Evolutionary conservation across 2,113 vertebrate species (phyloP), one percentile per base, ranked within the genome.

Genomic region (Gallinago undulata): DNA sequence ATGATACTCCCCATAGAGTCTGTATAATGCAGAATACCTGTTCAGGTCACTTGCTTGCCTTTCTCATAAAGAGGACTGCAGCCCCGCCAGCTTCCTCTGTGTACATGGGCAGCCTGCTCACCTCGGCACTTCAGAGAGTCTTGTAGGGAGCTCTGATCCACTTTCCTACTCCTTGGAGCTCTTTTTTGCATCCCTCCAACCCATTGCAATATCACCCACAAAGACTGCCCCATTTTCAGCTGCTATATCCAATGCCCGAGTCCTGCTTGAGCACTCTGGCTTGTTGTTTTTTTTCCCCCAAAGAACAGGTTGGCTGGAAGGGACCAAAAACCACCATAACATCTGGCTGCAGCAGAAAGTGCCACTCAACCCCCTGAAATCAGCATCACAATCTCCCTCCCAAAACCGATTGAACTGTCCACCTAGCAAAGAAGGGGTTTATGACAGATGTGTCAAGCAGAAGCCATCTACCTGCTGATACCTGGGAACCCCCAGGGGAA

Each of bases 61-160:
- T 10, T 69, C 47, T 35, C 10, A 2, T 17, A 14, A 66, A 21
- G 8, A 51, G 9, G 5, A 1, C 21, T 10, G 39, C 68, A 77
- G 69, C 48, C 39, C 55, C 19, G 8, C 1, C 2, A 88, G 33
- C 33, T 39, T 37, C 37, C 56, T 50, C 51, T 0, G 0, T 5
- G 33, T 8, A 2, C 0, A 0, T 75, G 62, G 23, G 43, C 51
- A 96, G 39, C n/a, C 72, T 45, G 55, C 50, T 77, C 50, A n/a
- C 45, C 77, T 30, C 19, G 10, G 24, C 28, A 13, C 14, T 70
- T 48, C 19, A 22, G 35, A 66, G 23, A 30, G 21, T 14, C 57
- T 69, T 45, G n/a, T 15, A 30, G 30, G 59, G 25, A 89, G 25
- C 87, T 87, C 47, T 55, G 45, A 80, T 41, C 33, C 27, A 25